Base-by-base conservation (phyloP, 2,888 invertebrate species). In the Melipona beecheii region DNA sequence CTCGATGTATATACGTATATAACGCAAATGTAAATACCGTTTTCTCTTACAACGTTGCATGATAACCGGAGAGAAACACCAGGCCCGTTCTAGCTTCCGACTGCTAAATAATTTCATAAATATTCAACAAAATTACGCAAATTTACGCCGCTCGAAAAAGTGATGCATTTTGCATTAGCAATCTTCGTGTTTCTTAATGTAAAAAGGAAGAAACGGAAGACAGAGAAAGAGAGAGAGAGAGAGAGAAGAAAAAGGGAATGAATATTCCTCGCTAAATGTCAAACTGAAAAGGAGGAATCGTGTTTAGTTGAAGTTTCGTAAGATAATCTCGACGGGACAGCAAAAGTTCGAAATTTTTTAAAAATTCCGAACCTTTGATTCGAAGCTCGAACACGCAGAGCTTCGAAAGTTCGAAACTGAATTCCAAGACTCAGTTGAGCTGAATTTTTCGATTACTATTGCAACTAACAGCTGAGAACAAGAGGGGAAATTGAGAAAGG, bases 401-500 rank as follows among this genome's bases (percentile, higher is more conserved):
- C 21, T 19, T 6, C 43, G 27, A 31, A 21, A 4, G n/a, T 49
- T 60, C 27, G 43, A 17, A 31, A 15, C 50, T 36, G 36, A 9
- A 36, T 36, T 36, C 43, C 11, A 43, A 43, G 43, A 43, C 11
- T 11, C 43, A 9, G 9, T 11, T 9, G 13, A 13, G 24, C 15
- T 27, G 15, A 62, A 73, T 50, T 73, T 62, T 73, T 73, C 72
- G 60, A 73, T 73, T 52, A 36, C 27, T 50, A 52, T 54, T 36
- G 62, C 70, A 62, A 50, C 75, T n/a, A 64, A 13, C n/a, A 6
- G 0, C n/a, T 9, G n/a, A n/a, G 11, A 21, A 21, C 21, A 19
- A 21, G 21, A n/a, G n/a, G 58, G 70, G 80, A 76, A 70, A 80
- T 80, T 80, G 70, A 70, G 76, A 80, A 70, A 76, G 70, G 60